Evolutionary conservation across 1,140 invertebrate genomes (phyloP).

Genomic region (Neodiprion fabricii): DNA sequence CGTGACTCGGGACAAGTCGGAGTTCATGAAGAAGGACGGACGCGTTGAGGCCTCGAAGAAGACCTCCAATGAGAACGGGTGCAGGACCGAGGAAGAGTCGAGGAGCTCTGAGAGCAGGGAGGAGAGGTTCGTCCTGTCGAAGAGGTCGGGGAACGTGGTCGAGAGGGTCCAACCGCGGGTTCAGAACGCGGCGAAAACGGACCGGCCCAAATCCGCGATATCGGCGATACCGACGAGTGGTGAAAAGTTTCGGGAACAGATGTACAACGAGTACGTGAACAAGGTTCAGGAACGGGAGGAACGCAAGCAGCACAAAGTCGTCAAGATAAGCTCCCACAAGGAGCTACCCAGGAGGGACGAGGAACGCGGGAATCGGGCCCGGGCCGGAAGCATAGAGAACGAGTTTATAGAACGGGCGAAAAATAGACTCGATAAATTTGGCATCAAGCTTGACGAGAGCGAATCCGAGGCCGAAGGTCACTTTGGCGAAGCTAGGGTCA

Average conservation of each 20-base stretch:
- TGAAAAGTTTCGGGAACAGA: conserved; percentile 75
- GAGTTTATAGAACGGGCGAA: conserved; percentile 78
- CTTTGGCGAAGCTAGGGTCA: conserved; percentile 33
- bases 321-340: conserved; percentile 69
- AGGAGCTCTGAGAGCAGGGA: conserved; percentile 35
- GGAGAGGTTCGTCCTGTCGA: conserved; percentile 24
- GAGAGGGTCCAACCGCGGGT: neutral
- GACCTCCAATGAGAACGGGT: conserved; percentile 21
- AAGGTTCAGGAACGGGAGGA: conserved; percentile 81
- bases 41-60: conserved; percentile 27
- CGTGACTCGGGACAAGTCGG: conserved; percentile 22
- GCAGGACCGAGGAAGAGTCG: conserved; percentile 26
- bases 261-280: conserved; percentile 83
- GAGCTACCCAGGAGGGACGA: conserved; percentile 34
- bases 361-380: conserved; percentile 43
- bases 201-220: conserved; percentile 41
- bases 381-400: conserved; percentile 68
- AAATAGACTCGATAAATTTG: conserved; percentile 66
- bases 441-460: conserved; percentile 64
- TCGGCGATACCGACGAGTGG: conserved; percentile 61
- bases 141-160: neutral
- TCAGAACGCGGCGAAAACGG: conserved; percentile 17
- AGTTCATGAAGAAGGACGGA: conserved; percentile 33
- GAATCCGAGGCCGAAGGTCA: conserved; percentile 59
- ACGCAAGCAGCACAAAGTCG: conserved; percentile 77